Evolutionary conservation across 2,888 invertebrate genomes (phyloP).

Genomic region (Agrochola litura): DNA sequence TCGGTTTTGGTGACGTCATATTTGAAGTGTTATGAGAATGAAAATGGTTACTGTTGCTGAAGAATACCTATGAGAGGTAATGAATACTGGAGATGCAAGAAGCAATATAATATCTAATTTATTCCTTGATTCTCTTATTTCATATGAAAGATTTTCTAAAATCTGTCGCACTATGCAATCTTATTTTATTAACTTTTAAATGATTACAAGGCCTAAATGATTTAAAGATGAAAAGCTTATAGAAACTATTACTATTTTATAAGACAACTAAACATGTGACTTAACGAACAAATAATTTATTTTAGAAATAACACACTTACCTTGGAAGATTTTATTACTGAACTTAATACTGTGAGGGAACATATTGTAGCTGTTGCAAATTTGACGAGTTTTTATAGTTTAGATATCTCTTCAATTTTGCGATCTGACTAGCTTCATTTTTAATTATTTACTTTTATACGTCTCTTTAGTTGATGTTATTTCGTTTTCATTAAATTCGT

Average conservation of each 20-base stretch:
- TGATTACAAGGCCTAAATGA: slow-evolving; percentile 18
- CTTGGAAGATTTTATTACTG: background rate
- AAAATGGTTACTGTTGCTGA: slow-evolving; percentile 13
- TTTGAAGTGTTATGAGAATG: slow-evolving; percentile 3
- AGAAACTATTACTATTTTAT: slow-evolving; percentile 62
- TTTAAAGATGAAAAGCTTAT: slow-evolving; percentile 47
- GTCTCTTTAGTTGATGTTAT: slow-evolving; percentile 12
- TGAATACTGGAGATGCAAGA: background rate
- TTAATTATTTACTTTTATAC: slow-evolving; percentile 17
- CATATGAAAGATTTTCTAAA: background rate
- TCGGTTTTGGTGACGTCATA: slow-evolving; percentile 5
- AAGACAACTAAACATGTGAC: slow-evolving; percentile 33
- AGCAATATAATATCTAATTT: slow-evolving; percentile 22
- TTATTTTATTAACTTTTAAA: slow-evolving; percentile 9
- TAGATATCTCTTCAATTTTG: slow-evolving; percentile 22
- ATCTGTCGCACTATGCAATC: background rate
- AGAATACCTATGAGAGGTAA: background rate
- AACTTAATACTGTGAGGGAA: background rate
- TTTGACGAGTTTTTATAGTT: background rate
- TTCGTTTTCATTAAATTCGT: slow-evolving; percentile 34
- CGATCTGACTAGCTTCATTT: slow-evolving; percentile 37
- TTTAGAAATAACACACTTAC: slow-evolving; percentile 32
- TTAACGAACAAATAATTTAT: slow-evolving; percentile 53
- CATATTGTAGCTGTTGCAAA: background rate
- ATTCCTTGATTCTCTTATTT: background rate